phyloP scores from a whole-genome alignment of 2,113 vertebrate genomes.

The Rhagologus leucostigma region DNA sequence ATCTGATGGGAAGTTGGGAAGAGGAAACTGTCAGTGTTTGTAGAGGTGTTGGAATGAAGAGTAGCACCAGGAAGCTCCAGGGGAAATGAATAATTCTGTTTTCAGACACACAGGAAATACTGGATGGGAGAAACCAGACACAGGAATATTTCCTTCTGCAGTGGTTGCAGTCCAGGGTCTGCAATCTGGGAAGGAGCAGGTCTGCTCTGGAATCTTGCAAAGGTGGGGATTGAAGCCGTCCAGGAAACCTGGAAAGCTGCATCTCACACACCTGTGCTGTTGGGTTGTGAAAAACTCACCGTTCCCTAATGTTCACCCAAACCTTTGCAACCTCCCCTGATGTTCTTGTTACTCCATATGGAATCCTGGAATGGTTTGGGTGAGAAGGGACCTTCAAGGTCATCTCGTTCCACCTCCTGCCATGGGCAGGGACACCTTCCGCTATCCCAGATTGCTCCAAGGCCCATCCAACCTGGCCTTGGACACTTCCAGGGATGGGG shows the following conservation, averaged over 20 bases:
- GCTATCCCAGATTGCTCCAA: not conserved
- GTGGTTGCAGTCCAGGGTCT: not conserved
- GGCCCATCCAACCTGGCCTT: rapidly evolving
- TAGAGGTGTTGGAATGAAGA: not conserved
- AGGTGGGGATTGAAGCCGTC: not conserved
- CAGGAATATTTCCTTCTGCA: not conserved
- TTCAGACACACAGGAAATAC: not conserved
- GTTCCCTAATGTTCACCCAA: not conserved
- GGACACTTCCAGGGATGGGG: not conserved
- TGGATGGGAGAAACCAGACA: not conserved
- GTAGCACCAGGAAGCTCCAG: rapidly evolving
- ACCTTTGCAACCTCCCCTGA: not conserved
- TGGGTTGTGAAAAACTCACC: rapidly evolving
- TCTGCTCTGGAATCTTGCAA: not conserved
- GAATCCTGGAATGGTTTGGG: not conserved
- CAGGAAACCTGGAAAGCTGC: not conserved
- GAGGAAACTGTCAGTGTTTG: not conserved
- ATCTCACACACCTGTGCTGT: not conserved
- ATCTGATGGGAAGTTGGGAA: not conserved
- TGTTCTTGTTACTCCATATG: not conserved
- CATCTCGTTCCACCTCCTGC: rapidly evolving
- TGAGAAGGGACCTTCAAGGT: not conserved
- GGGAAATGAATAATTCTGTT: not conserved
- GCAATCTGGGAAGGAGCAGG: not conserved
- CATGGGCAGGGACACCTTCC: not conserved